These are phyloP conservation scores for Tetramorium simillimum DNA, from an alignment of 1,140 invertebrate species.

Conservation along the genomic window DNA sequence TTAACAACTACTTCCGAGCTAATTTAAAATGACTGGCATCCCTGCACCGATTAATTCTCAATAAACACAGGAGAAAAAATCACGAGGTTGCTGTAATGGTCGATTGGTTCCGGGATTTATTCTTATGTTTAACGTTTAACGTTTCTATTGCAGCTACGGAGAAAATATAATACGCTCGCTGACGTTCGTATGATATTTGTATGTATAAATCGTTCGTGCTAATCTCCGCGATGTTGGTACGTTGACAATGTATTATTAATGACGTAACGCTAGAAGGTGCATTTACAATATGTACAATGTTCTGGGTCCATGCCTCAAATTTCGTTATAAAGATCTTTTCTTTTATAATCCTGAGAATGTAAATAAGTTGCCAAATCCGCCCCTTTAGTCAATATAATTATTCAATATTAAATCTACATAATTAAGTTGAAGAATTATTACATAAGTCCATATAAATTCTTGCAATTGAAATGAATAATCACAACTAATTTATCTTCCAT, in stretches of 20 bases:
- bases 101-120: background rate
- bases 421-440: background rate
- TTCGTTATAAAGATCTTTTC: background rate
- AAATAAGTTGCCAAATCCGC: background rate
- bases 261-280: slow-evolving; percentile 72
- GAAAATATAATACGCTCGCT: slow-evolving; percentile 67
- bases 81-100: slow-evolving; percentile 8
- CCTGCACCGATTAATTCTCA: slow-evolving; percentile 14
- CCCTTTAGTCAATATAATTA: background rate
- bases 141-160: slow-evolving; percentile 42
- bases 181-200: slow-evolving; percentile 37
- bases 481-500: background rate
- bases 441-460: background rate
- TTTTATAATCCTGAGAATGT: background rate
- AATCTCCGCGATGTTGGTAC: slow-evolving; percentile 47
- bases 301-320: slow-evolving; percentile 63
- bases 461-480: background rate
- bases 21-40: slow-evolving; percentile 58
- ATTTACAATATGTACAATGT: slow-evolving; percentile 82
- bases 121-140: slow-evolving; percentile 41
- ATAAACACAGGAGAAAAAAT: slow-evolving; percentile 46
- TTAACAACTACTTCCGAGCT: slow-evolving; percentile 62
- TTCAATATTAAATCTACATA: background rate
- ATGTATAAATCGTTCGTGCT: slow-evolving; percentile 49
- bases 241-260: slow-evolving; percentile 44